Evolutionary conservation across 2,113 vertebrate genomes (phyloP).

Genomic region (Prionailurus viverrinus): DNA sequence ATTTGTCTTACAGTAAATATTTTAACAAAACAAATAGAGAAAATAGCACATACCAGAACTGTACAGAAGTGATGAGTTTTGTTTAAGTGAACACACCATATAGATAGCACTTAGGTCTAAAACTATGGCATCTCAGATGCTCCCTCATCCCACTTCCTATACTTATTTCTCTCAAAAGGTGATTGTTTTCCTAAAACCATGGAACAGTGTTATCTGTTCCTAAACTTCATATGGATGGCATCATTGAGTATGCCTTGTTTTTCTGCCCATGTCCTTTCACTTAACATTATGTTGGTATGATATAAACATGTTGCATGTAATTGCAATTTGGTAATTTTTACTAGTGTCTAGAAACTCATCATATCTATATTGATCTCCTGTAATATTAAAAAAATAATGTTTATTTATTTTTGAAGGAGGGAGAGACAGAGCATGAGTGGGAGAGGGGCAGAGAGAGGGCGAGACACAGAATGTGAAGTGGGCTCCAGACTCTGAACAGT

Average conservation of each 20-base stretch:
- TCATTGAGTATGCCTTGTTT: neutral
- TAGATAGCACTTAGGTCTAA: neutral
- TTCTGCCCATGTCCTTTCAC: neutral
- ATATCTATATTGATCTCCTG: neutral
- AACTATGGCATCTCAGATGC: neutral
- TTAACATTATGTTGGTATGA: neutral
- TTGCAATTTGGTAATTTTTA: neutral
- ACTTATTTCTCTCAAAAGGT: neutral
- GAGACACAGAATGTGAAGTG: no score
- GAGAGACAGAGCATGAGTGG: no score
- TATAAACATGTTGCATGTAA: neutral
- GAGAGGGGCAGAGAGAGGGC: no score
- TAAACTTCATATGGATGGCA: neutral
- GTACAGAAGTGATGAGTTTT: neutral
- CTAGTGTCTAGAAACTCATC: neutral
- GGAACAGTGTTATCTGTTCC: neutral
- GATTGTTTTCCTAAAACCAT: neutral
- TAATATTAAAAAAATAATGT: neutral
- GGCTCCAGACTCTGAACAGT: no score
- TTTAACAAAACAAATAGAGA: neutral
- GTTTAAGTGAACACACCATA: neutral
- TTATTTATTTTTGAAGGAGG: no score
- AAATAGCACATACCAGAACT: neutral
- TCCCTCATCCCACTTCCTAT: neutral
- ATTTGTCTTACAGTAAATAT: neutral